These are phyloP conservation scores for Gobiocypris rarus DNA, from an alignment of 2,113 vertebrate species.

Conservation along the genomic window DNA sequence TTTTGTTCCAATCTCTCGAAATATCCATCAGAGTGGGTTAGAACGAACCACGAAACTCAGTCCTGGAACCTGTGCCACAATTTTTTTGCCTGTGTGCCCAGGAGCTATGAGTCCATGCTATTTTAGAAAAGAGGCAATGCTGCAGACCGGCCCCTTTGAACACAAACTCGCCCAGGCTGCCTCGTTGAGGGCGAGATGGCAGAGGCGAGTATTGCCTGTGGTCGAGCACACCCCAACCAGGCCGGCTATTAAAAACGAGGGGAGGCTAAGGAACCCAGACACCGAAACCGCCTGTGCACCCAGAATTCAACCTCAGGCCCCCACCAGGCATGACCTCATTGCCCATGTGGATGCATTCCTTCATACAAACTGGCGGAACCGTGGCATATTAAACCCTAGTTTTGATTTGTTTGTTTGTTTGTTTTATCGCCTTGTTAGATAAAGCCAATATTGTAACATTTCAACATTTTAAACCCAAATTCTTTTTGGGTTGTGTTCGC, in stretches of 20 bases:
- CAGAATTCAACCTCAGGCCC: constrained; percentile 62
- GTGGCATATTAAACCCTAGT: constrained; percentile 19
- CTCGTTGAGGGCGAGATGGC: constrained; percentile 71
- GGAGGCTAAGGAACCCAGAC: constrained; percentile 71
- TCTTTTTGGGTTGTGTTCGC: background rate
- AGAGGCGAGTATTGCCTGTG: constrained; percentile 73
- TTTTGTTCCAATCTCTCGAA: constrained; percentile 34
- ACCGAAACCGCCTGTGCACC: constrained; percentile 70
- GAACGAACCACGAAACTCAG: constrained; percentile 42
- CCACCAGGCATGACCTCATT: constrained; percentile 61
- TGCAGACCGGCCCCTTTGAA: constrained; percentile 72
- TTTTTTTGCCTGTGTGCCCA: constrained; percentile 44
- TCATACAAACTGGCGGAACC: constrained; percentile 53
- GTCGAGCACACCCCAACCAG: constrained; percentile 78
- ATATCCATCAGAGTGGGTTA: constrained; percentile 36
- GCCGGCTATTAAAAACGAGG: constrained; percentile 77
- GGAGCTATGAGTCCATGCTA: constrained; percentile 63
- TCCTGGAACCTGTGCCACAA: constrained; percentile 42
- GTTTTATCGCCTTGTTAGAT: constrained; percentile 19
- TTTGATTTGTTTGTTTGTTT: constrained; percentile 54
- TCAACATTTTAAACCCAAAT: background rate
- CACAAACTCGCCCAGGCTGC: constrained; percentile 63
- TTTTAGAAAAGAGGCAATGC: constrained; percentile 66
- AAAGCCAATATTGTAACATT: background rate
- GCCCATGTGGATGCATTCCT: constrained; percentile 56